phyloP scores from a whole-genome alignment of 2,113 vertebrate genomes.

The Acinonyx jubatus region DNA sequence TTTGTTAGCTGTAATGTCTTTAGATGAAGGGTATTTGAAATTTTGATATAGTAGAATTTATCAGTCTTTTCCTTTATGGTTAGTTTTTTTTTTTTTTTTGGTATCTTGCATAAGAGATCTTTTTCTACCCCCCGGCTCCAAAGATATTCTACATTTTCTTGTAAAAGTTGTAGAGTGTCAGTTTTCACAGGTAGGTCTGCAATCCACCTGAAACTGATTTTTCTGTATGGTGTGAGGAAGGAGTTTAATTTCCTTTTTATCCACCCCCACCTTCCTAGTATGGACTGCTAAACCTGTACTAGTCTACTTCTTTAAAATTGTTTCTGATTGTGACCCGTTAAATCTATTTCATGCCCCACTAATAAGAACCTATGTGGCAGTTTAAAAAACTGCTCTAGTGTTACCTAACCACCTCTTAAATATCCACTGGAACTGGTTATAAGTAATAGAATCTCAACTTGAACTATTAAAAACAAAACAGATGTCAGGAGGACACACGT shows the following conservation, averaged over 20 bases:
- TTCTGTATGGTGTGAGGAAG: not conserved
- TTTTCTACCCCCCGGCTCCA: not conserved
- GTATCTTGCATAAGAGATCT: not conserved
- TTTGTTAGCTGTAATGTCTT: not conserved
- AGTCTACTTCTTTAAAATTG: not conserved
- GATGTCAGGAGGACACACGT: no score
- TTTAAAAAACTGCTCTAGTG: not conserved
- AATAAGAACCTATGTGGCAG: not conserved
- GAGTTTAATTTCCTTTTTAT: not conserved
- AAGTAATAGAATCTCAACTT: not conserved
- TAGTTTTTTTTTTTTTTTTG: not conserved
- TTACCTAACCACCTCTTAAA: not conserved
- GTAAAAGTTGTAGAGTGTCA: not conserved
- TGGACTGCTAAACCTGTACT: not conserved
- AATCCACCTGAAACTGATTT: not conserved
- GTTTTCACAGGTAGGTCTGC: not conserved
- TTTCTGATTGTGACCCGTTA: not conserved
- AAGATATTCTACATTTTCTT: not conserved
- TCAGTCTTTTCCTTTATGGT: not conserved
- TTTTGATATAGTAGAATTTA: not conserved
- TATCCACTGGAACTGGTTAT: not conserved
- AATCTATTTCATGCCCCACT: not conserved
- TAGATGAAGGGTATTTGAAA: not conserved
- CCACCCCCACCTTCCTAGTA: rapidly evolving
- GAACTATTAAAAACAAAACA: not conserved